Evolutionary conservation across 2,888 invertebrate species (phyloP).

Genomic region (Ophion ellenae): DNA sequence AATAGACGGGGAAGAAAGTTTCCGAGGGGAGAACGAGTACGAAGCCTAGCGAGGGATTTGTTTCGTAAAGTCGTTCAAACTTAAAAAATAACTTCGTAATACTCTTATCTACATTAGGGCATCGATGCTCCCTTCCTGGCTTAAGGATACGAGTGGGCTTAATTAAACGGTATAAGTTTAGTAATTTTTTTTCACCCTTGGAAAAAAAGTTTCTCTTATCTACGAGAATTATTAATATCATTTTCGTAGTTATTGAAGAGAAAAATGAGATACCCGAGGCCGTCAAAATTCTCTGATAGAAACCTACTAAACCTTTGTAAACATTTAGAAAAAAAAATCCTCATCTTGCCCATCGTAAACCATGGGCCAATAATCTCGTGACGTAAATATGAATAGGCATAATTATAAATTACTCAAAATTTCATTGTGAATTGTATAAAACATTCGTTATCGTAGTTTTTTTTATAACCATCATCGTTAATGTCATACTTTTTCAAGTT

Average conservation of each 20-base stretch:
- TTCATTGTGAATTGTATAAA: too few relatives aligned
- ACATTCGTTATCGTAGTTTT: too few relatives aligned
- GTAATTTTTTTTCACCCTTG: slow-evolving; percentile 20
- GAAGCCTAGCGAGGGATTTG: slow-evolving; percentile 17
- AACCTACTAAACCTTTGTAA: too few relatives aligned
- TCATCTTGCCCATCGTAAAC: too few relatives aligned
- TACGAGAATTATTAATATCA: slow-evolving; percentile 6
- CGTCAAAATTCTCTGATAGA: not conserved
- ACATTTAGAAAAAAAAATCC: too few relatives aligned
- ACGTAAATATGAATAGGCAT: too few relatives aligned
- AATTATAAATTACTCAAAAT: too few relatives aligned
- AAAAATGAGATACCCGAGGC: not conserved
- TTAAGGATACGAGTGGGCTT: slow-evolving; percentile 11
- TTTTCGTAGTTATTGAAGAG: not conserved
- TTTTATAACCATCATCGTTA: too few relatives aligned
- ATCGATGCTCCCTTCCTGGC: slow-evolving; percentile 20
- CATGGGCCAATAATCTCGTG: too few relatives aligned
- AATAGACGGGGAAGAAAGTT: slow-evolving; percentile 1
- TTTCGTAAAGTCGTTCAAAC: slow-evolving; percentile 23
- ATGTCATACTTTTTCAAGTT: too few relatives aligned
- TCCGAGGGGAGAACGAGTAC: not conserved
- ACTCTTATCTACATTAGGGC: slow-evolving; percentile 31
- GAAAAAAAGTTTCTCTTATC: not conserved
- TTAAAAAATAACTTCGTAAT: slow-evolving; percentile 26
- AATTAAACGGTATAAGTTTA: slow-evolving; percentile 23